Evolutionary conservation across 2,113 vertebrate species (phyloP).

Genomic region (Eleginops maclovinus): DNA sequence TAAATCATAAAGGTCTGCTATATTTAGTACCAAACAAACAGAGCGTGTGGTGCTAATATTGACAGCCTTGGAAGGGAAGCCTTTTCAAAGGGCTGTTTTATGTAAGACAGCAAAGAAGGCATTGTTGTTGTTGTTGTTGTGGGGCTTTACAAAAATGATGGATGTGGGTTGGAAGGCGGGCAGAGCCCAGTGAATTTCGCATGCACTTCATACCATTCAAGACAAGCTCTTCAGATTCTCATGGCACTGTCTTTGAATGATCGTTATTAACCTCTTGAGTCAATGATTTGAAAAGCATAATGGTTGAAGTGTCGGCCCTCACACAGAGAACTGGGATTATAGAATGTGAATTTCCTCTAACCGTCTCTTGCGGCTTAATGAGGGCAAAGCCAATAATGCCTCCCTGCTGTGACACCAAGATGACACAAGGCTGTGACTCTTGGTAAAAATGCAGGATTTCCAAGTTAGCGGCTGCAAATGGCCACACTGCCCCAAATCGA

Average conservation of each 20-base stretch:
- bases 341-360: neutral
- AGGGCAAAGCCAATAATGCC: neutral
- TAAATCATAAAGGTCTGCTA: slow-evolving; percentile 12
- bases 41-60: slow-evolving; percentile 20
- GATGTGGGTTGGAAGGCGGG: neutral
- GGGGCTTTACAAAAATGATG: neutral
- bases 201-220: neutral
- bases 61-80: slow-evolving; percentile 1
- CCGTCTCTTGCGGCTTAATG: neutral
- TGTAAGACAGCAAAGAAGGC: slow-evolving; percentile 4
- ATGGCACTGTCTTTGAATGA: neutral
- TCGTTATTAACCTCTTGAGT: neutral
- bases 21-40: neutral
- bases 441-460: neutral
- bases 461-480: neutral
- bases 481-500: neutral
- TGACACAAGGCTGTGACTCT: neutral
- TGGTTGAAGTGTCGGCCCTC: neutral
- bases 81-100: slow-evolving; percentile 20
- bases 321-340: neutral
- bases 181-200: neutral
- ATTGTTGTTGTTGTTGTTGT: neutral
- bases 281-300: neutral
- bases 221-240: neutral
- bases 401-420: slow-evolving; percentile 1